These are phyloP conservation scores for Neopipo cinnamomea DNA, from an alignment of 2,113 vertebrate species.

Conservation along the genomic window DNA sequence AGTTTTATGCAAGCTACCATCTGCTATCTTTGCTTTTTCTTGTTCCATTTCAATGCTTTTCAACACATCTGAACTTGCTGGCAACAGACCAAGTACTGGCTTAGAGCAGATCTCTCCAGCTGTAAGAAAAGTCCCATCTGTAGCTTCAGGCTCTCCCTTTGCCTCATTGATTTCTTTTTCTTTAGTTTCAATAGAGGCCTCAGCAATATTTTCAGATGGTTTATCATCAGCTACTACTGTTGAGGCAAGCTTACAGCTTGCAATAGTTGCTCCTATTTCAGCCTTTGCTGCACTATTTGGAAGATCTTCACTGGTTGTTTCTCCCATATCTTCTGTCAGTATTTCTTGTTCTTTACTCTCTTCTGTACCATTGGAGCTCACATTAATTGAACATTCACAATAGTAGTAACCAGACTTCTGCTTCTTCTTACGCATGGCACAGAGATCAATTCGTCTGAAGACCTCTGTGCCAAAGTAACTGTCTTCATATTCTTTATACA, in stretches of 20 bases:
- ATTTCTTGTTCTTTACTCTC: not conserved
- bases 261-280: not conserved
- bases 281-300: not conserved
- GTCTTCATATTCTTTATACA: constrained; percentile 67
- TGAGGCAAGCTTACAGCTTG: not conserved
- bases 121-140: not conserved
- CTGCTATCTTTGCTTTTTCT: constrained; percentile 32
- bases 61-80: constrained; percentile 20
- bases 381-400: constrained; percentile 31
- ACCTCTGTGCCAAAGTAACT: constrained; percentile 49
- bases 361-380: not conserved
- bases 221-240: not conserved
- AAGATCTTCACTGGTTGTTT: not conserved
- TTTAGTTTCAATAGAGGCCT: not conserved
- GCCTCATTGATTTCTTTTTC: not conserved
- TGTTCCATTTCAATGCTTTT: not conserved
- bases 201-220: constrained; percentile 9
- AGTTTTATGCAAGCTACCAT: constrained; percentile 48
- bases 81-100: constrained; percentile 44
- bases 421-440: constrained; percentile 64
- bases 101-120: constrained; percentile 20
- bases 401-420: constrained; percentile 59
- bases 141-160: constrained; percentile 28
- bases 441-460: constrained; percentile 57
- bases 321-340: not conserved